phyloP scores from a whole-genome alignment of 2,888 invertebrate genomes.

The Fragum sueziense region DNA sequence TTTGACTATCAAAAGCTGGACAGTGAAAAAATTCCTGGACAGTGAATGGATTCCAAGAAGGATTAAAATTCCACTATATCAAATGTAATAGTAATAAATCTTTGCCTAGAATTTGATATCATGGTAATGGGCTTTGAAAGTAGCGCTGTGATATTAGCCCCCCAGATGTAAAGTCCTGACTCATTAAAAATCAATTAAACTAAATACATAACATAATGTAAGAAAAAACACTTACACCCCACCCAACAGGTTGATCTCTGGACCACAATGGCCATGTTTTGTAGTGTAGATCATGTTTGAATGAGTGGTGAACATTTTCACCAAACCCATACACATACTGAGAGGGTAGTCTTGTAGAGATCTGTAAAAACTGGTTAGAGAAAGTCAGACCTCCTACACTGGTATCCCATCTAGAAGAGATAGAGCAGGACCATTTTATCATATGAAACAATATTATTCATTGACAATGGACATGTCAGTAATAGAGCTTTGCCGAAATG shows the following conservation, averaged over 20 bases:
- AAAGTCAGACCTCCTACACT: conserved; percentile 81
- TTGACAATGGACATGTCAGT: too few species aligned
- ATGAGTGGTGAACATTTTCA: conserved; percentile 81
- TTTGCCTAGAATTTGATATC: neutral
- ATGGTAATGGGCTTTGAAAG: neutral
- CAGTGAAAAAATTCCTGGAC: too few species aligned
- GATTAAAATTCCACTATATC: too few species aligned
- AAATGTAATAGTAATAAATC: too few species aligned
- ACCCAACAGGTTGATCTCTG: conserved; percentile 79
- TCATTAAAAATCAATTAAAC: too few species aligned
- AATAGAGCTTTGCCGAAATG: too few species aligned
- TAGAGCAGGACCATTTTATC: neutral
- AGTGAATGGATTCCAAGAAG: too few species aligned
- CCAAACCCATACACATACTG: conserved; percentile 83
- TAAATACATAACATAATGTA: too few species aligned
- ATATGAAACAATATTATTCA: too few species aligned
- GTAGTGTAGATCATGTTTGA: conserved; percentile 80
- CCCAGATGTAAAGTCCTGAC: too few species aligned
- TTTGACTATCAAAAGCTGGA: too few species aligned
- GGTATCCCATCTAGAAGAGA: conserved; percentile 68
- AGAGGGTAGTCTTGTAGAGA: conserved; percentile 81
- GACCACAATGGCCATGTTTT: conserved; percentile 81
- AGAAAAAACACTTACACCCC: conserved; percentile 61
- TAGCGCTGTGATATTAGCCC: too few species aligned
- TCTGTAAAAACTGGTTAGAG: conserved; percentile 83